Conservation (phyloP, 1,140 invertebrate species). For the Drosophila kanapiae region DNA sequence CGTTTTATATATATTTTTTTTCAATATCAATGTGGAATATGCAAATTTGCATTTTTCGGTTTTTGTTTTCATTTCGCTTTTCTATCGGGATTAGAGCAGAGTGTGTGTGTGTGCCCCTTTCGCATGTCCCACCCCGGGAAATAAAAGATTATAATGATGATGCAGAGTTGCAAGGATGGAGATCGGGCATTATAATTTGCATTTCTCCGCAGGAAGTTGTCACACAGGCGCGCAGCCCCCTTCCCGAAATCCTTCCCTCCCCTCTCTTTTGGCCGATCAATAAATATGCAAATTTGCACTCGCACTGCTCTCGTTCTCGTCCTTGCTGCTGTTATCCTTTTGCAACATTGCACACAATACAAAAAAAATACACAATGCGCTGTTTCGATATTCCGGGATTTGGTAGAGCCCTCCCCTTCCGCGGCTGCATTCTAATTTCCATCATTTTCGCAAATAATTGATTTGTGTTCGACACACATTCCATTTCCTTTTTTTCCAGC, state of each 20-base stretch:
- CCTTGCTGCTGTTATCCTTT: slow-evolving; percentile 66
- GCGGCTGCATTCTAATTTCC: slow-evolving; percentile 50
- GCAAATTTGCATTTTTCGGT: slow-evolving; percentile 64
- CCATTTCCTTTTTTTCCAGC: neutral
- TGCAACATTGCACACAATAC: slow-evolving; percentile 72
- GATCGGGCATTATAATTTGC: slow-evolving; percentile 71
- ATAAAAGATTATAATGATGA: slow-evolving; percentile 74
- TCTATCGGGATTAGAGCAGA: slow-evolving; percentile 37
- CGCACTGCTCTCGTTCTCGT: slow-evolving; percentile 13
- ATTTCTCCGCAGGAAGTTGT: slow-evolving; percentile 54
- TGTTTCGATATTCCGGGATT: slow-evolving; percentile 19
- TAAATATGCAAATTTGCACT: slow-evolving; percentile 77
- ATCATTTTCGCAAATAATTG: slow-evolving; percentile 78
- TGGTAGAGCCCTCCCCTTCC: slow-evolving; percentile 11
- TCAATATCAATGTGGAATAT: slow-evolving; percentile 51
- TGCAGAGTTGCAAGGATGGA: slow-evolving; percentile 39
- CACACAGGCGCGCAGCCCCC: slow-evolving; percentile 42
- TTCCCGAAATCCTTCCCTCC: slow-evolving; percentile 3
- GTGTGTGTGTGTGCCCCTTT: slow-evolving; percentile 4
- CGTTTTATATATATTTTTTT: slow-evolving; percentile 28
- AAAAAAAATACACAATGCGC: slow-evolving; percentile 41
- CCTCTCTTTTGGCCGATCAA: slow-evolving; percentile 54
- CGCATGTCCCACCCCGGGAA: slow-evolving; percentile 58
- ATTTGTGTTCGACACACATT: slow-evolving; percentile 57
- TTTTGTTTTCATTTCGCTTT: slow-evolving; percentile 54